A percentile compares a stretch with the other conserved stretches of the same genome.
Conservation (phyloP, 2,888 invertebrate genomes). For the Mantis religiosa region DNA sequence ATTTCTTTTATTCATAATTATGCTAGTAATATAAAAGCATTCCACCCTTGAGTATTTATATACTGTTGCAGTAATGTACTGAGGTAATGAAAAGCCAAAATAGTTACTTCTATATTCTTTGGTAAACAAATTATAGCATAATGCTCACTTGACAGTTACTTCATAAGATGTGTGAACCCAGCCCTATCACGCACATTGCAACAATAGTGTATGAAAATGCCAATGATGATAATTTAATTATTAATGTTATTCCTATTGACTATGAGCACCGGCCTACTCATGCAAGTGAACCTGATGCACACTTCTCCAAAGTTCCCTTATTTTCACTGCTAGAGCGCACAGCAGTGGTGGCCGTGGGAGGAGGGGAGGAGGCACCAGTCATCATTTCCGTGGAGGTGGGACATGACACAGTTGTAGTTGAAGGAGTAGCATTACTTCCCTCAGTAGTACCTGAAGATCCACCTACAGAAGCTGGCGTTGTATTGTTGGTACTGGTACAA, state of each 20-base stretch:
- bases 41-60: background rate
- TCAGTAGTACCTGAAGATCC: background rate
- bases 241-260: background rate
- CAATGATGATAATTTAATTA: background rate
- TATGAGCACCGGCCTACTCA: background rate
- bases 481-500: constrained; percentile 51
- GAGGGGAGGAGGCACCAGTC: background rate
- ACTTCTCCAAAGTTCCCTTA: constrained; percentile 14
- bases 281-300: constrained; percentile 24
- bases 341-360: constrained; percentile 12
- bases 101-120: background rate
- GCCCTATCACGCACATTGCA: background rate
- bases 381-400: constrained; percentile 27
- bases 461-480: constrained; percentile 40
- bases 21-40: background rate
- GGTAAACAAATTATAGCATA: background rate
- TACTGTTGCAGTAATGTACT: background rate
- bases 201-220: background rate
- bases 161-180: background rate
- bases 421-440: background rate
- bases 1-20: background rate
- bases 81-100: background rate
- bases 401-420: constrained; percentile 24
- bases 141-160: background rate
- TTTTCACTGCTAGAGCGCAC: constrained; percentile 29